Evolutionary conservation across 2,113 vertebrate genomes (phyloP).

Genomic region (Andinoacara biseriatus): DNA sequence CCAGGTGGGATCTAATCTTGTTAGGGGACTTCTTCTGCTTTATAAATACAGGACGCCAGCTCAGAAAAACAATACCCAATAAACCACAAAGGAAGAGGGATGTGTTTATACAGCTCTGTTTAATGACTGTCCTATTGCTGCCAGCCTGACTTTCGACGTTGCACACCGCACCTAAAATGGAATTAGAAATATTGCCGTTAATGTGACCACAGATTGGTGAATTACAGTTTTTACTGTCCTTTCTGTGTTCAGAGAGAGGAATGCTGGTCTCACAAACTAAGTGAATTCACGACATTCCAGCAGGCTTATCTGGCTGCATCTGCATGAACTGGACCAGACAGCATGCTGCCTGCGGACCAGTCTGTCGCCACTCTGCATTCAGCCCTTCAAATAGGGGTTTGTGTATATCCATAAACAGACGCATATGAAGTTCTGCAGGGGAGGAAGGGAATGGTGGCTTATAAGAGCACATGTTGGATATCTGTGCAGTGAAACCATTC

Average conservation of each 20-base stretch:
- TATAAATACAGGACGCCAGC: constrained; percentile 75
- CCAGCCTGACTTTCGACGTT: constrained; percentile 55
- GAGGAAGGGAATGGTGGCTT: not conserved
- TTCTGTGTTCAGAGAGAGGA: constrained; percentile 42
- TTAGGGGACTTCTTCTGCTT: constrained; percentile 74
- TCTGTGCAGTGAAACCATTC: not conserved
- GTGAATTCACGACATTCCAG: constrained; percentile 74
- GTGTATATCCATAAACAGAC: constrained; percentile 16
- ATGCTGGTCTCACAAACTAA: constrained; percentile 48
- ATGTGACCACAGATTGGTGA: constrained; percentile 30
- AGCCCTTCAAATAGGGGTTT: constrained; percentile 47
- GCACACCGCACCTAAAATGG: constrained; percentile 39
- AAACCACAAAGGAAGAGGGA: constrained; percentile 77
- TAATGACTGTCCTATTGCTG: constrained; percentile 64
- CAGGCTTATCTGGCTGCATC: constrained; percentile 73
- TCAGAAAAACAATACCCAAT: constrained; percentile 77
- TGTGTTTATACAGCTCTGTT: constrained; percentile 72
- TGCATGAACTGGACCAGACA: constrained; percentile 58
- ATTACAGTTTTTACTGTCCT: constrained; percentile 45
- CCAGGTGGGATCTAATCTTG: constrained; percentile 81
- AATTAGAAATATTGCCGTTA: constrained; percentile 50
- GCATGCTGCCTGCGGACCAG: constrained; percentile 45
- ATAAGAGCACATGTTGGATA: not conserved
- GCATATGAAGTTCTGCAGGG: not conserved
- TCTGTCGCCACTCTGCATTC: constrained; percentile 58